These are phyloP conservation scores for Galeruca laticollis DNA, from an alignment of 2,888 invertebrate genomes.

Conservation along the genomic window DNA sequence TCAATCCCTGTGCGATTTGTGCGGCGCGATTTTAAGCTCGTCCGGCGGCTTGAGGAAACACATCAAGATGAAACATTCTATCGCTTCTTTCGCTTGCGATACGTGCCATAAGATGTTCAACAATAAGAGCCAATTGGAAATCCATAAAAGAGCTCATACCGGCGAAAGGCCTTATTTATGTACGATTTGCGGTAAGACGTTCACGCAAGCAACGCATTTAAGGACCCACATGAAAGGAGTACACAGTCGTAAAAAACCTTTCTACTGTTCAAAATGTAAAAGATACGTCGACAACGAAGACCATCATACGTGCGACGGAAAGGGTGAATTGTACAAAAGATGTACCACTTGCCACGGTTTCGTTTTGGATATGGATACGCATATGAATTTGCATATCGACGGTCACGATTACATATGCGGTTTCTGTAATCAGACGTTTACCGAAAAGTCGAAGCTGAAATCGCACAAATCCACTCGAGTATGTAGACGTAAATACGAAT, in stretches of 20 bases:
- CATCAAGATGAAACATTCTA: constrained; percentile 14
- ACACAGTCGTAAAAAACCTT: constrained; percentile 5
- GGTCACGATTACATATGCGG: neutral
- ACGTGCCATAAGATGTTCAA: constrained; percentile 38
- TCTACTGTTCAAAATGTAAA: neutral
- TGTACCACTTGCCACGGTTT: neutral
- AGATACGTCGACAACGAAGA: neutral
- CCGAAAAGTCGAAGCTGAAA: neutral
- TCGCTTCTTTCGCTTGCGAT: constrained; percentile 31
- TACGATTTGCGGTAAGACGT: constrained; percentile 27
- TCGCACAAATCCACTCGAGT: neutral
- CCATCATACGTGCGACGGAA: neutral
- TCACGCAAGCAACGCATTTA: constrained; percentile 6
- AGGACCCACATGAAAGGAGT: constrained; percentile 10
- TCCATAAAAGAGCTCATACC: constrained; percentile 38
- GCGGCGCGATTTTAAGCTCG: neutral
- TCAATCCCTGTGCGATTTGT: neutral
- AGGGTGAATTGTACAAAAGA: neutral
- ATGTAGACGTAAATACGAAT: neutral
- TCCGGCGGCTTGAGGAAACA: neutral
- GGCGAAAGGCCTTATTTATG: constrained; percentile 30
- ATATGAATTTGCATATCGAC: neutral
- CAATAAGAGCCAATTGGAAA: constrained; percentile 27
- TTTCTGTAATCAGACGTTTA: neutral
- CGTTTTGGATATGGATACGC: neutral